These are phyloP conservation scores for Gadopsis bispinosus DNA, from an alignment of 2,797 vertebrate species.

Conservation along the genomic window DNA sequence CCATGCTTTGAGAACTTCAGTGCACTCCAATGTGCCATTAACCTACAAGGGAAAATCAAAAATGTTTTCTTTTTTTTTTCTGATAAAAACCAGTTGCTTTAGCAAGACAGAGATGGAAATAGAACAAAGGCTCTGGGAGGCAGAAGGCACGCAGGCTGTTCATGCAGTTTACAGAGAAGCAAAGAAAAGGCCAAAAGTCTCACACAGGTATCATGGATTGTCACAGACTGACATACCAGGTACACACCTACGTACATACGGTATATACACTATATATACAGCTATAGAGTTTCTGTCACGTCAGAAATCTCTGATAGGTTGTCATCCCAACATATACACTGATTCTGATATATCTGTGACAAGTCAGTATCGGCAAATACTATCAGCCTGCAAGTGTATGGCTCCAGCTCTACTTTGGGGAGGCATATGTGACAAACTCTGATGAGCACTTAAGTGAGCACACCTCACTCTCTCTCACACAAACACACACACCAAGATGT, in stretches of 20 bases:
- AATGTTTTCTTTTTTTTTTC: too few species aligned
- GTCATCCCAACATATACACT: neutral
- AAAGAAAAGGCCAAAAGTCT: conserved; percentile 54
- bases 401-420: neutral
- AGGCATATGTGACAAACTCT: neutral
- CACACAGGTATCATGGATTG: conserved; percentile 66
- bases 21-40: conserved; percentile 76
- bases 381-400: neutral
- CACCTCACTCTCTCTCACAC: neutral
- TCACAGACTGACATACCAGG: neutral
- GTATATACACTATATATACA: too few species aligned
- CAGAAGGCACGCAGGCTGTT: conserved; percentile 33
- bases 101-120: conserved; percentile 12
- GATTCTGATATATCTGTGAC: neutral
- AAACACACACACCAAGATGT: neutral
- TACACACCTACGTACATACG: conserved; percentile 32
- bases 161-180: conserved; percentile 11
- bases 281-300: neutral
- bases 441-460: neutral
- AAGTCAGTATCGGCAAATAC: neutral
- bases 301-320: neutral
- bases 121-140: conserved; percentile 23
- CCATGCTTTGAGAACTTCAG: conserved; percentile 69
- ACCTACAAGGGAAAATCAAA: conserved; percentile 61
- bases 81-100: conserved; percentile 23